These are phyloP conservation scores for Uria aalge DNA, from an alignment of 2,113 vertebrate species.

Conservation along the genomic window DNA sequence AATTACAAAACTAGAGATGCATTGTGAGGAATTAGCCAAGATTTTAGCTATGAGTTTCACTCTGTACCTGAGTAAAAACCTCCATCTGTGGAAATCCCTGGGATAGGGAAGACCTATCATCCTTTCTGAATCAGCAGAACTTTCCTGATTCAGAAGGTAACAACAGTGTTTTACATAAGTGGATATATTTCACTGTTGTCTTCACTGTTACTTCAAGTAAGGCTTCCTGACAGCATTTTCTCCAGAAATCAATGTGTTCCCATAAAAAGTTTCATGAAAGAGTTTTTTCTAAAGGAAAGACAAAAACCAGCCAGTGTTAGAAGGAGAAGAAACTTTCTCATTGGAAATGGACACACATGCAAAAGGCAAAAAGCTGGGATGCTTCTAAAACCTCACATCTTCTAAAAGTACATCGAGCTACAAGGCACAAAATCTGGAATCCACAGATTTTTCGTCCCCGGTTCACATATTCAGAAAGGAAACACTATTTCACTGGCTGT, in stretches of 20 bases:
- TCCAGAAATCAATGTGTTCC: neutral
- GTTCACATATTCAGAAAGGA: neutral
- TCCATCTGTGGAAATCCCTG: neutral
- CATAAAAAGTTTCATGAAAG: neutral
- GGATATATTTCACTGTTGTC: neutral
- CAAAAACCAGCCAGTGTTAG: neutral
- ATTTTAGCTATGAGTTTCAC: neutral
- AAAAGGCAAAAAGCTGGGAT: neutral
- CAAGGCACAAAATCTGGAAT: neutral
- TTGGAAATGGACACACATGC: neutral
- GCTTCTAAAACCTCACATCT: neutral
- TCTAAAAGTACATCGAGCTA: neutral
- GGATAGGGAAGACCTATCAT: neutral
- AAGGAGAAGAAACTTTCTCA: neutral
- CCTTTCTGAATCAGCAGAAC: neutral
- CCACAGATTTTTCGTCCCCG: neutral
- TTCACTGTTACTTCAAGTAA: neutral
- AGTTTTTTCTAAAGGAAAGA: neutral
- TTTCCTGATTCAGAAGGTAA: neutral
- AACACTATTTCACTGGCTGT: neutral
- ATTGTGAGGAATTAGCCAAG: neutral
- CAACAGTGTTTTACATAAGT: accelerated
- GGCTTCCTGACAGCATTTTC: neutral
- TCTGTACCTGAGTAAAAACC: neutral
- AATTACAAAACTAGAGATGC: neutral